Evolutionary conservation across 2,888 invertebrate genomes (phyloP).

Genomic region (Hyles lineata): DNA sequence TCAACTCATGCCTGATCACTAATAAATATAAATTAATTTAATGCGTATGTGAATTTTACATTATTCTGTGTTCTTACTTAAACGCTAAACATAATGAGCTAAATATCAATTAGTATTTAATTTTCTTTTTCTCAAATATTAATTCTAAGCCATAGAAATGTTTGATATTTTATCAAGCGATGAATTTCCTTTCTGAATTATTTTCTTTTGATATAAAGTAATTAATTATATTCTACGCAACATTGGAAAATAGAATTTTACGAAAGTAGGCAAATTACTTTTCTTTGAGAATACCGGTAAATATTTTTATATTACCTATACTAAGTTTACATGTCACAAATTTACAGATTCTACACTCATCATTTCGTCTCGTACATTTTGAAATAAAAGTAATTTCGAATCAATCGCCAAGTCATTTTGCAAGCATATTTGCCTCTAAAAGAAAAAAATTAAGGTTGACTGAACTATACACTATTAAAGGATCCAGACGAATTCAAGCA

Average conservation of each 20-base stretch:
- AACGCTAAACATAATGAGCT: not conserved
- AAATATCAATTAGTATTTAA: not conserved
- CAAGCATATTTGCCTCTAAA: constrained; percentile 10
- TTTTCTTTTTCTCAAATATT: not conserved
- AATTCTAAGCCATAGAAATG: too few relatives aligned
- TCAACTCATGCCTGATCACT: constrained; percentile 14
- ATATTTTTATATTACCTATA: too few relatives aligned
- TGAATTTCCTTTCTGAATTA: too few relatives aligned
- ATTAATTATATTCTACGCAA: not conserved
- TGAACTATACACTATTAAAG: constrained; percentile 18
- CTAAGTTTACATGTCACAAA: too few relatives aligned
- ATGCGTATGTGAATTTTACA: not conserved
- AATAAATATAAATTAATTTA: constrained; percentile 13
- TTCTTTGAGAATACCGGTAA: not conserved
- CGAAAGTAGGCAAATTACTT: not conserved
- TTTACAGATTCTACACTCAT: too few relatives aligned
- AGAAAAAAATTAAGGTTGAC: constrained; percentile 29
- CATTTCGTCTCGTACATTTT: too few relatives aligned
- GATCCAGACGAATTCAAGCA: not conserved
- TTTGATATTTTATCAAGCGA: too few relatives aligned
- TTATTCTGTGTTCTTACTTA: not conserved
- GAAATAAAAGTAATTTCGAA: not conserved
- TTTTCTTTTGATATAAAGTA: too few relatives aligned
- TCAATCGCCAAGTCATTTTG: constrained; percentile 1
- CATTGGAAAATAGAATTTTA: not conserved